These are phyloP conservation scores for Novumbra hubbsi DNA, from an alignment of 2,797 vertebrate genomes.

Conservation along the genomic window DNA sequence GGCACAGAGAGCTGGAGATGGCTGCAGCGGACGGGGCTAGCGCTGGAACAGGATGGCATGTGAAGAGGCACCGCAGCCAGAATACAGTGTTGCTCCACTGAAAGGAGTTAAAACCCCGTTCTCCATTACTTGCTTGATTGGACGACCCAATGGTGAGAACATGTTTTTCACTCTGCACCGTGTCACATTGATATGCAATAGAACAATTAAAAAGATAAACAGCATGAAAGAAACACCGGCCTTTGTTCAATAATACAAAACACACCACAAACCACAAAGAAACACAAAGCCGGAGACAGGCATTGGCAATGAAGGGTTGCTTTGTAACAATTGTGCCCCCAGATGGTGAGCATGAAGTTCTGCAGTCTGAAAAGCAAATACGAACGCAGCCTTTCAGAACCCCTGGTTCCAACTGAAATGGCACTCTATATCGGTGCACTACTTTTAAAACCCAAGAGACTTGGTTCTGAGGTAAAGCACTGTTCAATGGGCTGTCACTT, in stretches of 20 bases:
- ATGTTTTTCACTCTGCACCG: neutral
- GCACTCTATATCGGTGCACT: neutral
- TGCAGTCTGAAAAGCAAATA: conserved; percentile 40
- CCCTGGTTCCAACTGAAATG: conserved; percentile 15
- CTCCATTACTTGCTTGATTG: neutral
- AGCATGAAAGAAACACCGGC: conserved; percentile 11
- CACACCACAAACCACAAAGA: conserved; percentile 24
- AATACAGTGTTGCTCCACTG: conserved; percentile 60
- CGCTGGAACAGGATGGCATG: conserved; percentile 60
- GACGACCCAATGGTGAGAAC: neutral
- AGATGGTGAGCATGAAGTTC: conserved; percentile 53
- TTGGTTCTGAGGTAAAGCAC: no score
- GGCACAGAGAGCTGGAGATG: conserved; percentile 56
- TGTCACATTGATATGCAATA: neutral
- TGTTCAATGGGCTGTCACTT: no score
- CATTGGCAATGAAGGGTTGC: conserved; percentile 8
- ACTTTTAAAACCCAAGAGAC: neutral
- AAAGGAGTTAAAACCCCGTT: conserved; percentile 52
- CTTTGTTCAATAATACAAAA: conserved; percentile 28
- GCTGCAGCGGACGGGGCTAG: conserved; percentile 52
- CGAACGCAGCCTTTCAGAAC: neutral
- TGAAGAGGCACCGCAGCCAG: conserved; percentile 66
- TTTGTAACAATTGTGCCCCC: conserved; percentile 65
- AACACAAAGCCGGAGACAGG: conserved; percentile 2
- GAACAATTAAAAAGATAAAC: neutral